These are phyloP conservation scores for Epiperipatus broadwayi DNA, from an alignment of 2,888 invertebrate species.

Conservation along the genomic window DNA sequence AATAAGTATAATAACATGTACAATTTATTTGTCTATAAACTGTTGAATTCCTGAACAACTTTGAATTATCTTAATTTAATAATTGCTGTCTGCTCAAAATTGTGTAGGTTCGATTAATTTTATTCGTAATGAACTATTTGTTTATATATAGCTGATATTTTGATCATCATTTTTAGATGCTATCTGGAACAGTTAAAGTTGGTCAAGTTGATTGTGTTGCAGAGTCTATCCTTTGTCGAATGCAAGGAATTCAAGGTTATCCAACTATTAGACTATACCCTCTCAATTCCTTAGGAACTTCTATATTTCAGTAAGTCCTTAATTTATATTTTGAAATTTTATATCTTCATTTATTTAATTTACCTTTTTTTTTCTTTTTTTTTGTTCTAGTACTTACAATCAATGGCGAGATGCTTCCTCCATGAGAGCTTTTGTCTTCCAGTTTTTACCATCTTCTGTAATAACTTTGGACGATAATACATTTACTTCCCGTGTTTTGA, in stretches of 20 bases:
- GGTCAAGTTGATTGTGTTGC: conserved; percentile 47
- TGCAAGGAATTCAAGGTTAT: conserved; percentile 42
- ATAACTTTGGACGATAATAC: too few relatives aligned
- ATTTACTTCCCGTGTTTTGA: conserved; percentile 30
- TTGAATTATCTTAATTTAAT: too few relatives aligned
- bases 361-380: conserved; percentile 15
- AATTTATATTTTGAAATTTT: conserved; percentile 9
- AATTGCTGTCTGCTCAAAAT: too few relatives aligned
- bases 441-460: conserved; percentile 41
- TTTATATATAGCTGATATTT: too few relatives aligned
- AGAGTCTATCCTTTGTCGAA: conserved; percentile 37
- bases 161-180: conserved; percentile 30
- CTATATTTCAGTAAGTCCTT: conserved; percentile 21
- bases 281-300: conserved; percentile 26
- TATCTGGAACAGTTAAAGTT: conserved; percentile 36
- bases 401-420: conserved; percentile 42
- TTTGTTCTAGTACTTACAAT: conserved; percentile 34
- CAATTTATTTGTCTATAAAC: too few relatives aligned
- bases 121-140: too few relatives aligned
- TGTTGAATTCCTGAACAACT: too few relatives aligned
- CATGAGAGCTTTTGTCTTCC: conserved; percentile 41
- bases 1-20: too few relatives aligned
- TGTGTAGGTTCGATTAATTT: conserved; percentile 7
- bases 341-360: conserved; percentile 18
- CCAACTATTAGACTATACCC: conserved; percentile 50